Evolutionary conservation across 2,888 invertebrate species (phyloP).

Genomic region (Drosophila birchii): DNA sequence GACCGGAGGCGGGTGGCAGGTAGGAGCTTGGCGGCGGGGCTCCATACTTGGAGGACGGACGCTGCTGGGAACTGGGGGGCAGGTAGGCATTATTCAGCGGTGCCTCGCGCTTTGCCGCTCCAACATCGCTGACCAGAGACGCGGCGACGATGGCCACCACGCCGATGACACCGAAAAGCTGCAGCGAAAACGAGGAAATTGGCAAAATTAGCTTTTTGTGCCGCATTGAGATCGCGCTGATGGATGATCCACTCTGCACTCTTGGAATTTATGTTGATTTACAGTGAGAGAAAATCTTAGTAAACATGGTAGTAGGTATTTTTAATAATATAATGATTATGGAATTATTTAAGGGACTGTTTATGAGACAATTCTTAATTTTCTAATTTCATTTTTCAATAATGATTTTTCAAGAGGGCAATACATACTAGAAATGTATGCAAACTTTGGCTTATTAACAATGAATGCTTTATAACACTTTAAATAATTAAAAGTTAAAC

Average conservation of each 20-base stretch:
- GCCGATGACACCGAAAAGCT: slow-evolving; percentile 61
- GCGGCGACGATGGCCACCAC: slow-evolving; percentile 52
- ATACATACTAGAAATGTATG: neutral
- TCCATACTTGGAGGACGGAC: slow-evolving; percentile 81
- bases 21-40: slow-evolving; percentile 87
- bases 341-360: neutral
- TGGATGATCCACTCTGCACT: slow-evolving; percentile 29
- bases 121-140: slow-evolving; percentile 62
- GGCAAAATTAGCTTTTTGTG: slow-evolving; percentile 58
- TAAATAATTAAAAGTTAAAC: too few relatives aligned
- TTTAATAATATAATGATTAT: neutral
- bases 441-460: neutral
- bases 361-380: too few relatives aligned
- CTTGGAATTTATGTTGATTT: neutral
- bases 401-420: neutral
- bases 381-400: neutral
- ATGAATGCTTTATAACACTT: too few relatives aligned
- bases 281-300: slow-evolving; percentile 1
- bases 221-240: slow-evolving; percentile 34
- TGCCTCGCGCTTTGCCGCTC: slow-evolving; percentile 83
- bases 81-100: slow-evolving; percentile 82
- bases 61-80: slow-evolving; percentile 84
- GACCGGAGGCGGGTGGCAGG: slow-evolving; percentile 86
- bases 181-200: slow-evolving; percentile 67
- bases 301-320: neutral